These are phyloP conservation scores for Sarotherodon lohbergeri DNA, from an alignment of 2,113 vertebrate species.

Conservation along the genomic window DNA sequence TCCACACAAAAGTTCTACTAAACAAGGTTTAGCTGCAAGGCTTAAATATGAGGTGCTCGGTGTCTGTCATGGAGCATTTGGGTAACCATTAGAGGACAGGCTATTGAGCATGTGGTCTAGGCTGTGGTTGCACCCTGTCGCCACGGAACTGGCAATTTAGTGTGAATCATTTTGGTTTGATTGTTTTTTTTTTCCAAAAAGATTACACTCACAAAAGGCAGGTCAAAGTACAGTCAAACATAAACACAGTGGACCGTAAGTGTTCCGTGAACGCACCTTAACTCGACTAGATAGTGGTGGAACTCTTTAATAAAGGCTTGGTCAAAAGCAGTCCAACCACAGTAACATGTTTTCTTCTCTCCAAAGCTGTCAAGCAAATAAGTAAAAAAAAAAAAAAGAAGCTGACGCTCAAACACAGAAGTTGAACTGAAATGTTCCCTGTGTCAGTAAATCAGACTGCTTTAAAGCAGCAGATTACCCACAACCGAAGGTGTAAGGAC, in stretches of 20 bases:
- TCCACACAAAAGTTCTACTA: not conserved
- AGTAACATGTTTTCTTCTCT: not conserved
- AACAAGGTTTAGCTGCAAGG: not conserved
- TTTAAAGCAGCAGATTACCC: not conserved
- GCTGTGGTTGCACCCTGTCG: slow-evolving; percentile 30
- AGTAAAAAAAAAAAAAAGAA: not conserved
- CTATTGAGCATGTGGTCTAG: not conserved
- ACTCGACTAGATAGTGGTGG: not conserved
- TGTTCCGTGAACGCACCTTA: not conserved
- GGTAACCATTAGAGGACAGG: not conserved
- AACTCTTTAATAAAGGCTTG: not conserved
- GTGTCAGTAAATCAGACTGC: not conserved
- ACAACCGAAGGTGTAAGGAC: not conserved
- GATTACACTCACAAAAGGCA: slow-evolving; percentile 14
- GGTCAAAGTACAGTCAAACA: slow-evolving; percentile 38
- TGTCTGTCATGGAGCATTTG: slow-evolving; percentile 3
- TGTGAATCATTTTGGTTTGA: slow-evolving; percentile 32
- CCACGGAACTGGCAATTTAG: slow-evolving; percentile 15
- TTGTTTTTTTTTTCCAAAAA: not conserved
- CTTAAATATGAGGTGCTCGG: not conserved
- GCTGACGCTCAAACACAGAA: not conserved
- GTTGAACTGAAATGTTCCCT: not conserved
- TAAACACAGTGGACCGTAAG: not conserved
- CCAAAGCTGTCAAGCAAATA: not conserved
- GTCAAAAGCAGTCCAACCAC: not conserved